Base-by-base conservation (phyloP, 2,888 invertebrate species). In the Netelia inedita region DNA sequence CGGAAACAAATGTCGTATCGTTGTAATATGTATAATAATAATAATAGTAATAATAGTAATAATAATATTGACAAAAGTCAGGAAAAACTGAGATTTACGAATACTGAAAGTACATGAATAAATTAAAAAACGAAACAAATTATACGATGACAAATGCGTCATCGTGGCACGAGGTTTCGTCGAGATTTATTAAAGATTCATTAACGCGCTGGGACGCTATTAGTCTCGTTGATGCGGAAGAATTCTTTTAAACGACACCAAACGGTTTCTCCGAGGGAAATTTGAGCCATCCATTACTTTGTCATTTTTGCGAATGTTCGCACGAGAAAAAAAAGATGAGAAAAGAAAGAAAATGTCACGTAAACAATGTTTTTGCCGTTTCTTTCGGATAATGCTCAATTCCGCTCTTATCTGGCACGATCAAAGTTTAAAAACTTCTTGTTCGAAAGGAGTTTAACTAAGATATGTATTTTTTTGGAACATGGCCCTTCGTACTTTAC, bases 401-500 rank as follows among this genome's bases (percentile, higher is more conserved):
- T 76, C 46, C 55, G 50, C 21, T 35, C 35, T 69, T 57, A 71
- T 55, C 74, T 75, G 78, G 81, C 78, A 81, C 79, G 81, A 75
- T 71, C 66, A 50, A 80, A 83, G 28, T 68, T 74, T 53, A 53
- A 28, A 71, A 82, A 21, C 14, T 57, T 74, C 46, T 86, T 28
- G 41, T 76, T 79, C 80, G 85, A 79, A 86, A 84, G 83, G 85
- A 87, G 88, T 85, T 85, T 61, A 82, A 83, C 85, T 82, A 85
- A 85, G 87, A 88, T 86, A 86, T 88, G 87, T 85, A 83, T 87
- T 88, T 88, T 87, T 88, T 87, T 87, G 88, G 88, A 88, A 88
- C 88, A 76, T 88, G 87, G 83, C 88, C 88, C 88, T 88, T 88
- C 86, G 85, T 50, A 80, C 75, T 79, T 57, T 73, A 73, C 71